Percentiles rank a stretch among this genome's conserved stretches.
These are phyloP conservation scores for Thymelicus acteon DNA, from an alignment of 2,888 invertebrate genomes.

Conservation along the genomic window DNA sequence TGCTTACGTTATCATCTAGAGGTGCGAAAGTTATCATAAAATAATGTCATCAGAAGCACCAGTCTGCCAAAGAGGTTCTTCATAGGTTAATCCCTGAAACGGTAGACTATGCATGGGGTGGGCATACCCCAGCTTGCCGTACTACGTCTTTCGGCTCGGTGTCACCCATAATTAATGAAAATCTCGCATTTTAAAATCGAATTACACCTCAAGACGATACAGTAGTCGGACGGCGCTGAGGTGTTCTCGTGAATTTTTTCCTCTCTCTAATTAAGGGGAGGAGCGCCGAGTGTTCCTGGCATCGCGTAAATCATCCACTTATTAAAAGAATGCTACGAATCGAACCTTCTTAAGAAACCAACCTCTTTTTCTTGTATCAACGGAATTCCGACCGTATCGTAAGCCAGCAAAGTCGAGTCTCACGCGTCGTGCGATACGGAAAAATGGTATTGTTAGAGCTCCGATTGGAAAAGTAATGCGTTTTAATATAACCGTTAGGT, in stretches of 20 bases:
- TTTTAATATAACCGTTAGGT: conserved; percentile 56
- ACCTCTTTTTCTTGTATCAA: conserved; percentile 49
- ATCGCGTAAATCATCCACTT: conserved; percentile 81
- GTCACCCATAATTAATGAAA: not conserved
- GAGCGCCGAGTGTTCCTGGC: conserved; percentile 71
- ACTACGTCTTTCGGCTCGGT: too few species aligned
- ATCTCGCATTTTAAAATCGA: conserved; percentile 18
- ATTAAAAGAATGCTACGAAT: conserved; percentile 80
- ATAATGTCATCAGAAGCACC: too few species aligned
- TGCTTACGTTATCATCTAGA: too few species aligned
- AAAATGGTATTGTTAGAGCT: conserved; percentile 48
- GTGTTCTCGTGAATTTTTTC: conserved; percentile 50
- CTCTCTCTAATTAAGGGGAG: conserved; percentile 71
- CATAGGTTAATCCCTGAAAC: too few species aligned
- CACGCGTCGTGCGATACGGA: not conserved
- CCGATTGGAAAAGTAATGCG: conserved; percentile 58
- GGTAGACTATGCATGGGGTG: too few species aligned
- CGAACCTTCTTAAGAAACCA: conserved; percentile 73
- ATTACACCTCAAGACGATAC: conserved; percentile 22
- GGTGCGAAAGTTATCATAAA: too few species aligned
- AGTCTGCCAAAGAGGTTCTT: too few species aligned
- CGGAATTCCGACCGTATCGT: conserved; percentile 43
- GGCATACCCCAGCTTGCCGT: too few species aligned
- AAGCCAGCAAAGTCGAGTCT: conserved; percentile 41
- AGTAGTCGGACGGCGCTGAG: conserved; percentile 24